phyloP scores from a whole-genome alignment of 2,888 invertebrate species.

The Drosophila rubida region DNA sequence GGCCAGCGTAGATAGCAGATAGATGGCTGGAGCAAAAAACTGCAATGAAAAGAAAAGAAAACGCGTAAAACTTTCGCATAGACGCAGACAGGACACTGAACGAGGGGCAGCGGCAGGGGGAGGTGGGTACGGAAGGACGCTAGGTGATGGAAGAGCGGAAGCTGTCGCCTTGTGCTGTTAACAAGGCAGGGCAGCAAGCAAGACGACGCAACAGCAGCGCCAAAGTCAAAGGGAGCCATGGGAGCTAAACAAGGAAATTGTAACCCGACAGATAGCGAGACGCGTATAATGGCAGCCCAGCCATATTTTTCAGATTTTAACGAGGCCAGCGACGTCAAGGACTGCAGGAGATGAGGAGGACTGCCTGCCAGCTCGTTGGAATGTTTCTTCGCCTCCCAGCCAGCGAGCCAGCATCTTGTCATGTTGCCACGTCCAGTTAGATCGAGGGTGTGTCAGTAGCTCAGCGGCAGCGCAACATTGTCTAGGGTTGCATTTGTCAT shows the following conservation, averaged over 20 bases:
- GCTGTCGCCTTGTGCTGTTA: slow-evolving; percentile 57
- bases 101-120: neutral
- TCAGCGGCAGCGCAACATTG: slow-evolving; percentile 55
- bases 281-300: slow-evolving; percentile 68
- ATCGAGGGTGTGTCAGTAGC: slow-evolving; percentile 60
- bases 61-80: slow-evolving; percentile 56
- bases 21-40: neutral
- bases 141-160: slow-evolving; percentile 33
- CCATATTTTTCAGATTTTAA: slow-evolving; percentile 74
- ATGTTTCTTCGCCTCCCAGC: too few relatives aligned
- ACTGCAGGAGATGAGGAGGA: slow-evolving; percentile 28
- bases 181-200: slow-evolving; percentile 67
- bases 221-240: slow-evolving; percentile 27
- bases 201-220: slow-evolving; percentile 15
- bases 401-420: neutral
- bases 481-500: slow-evolving; percentile 67
- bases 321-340: slow-evolving; percentile 49
- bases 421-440: slow-evolving; percentile 22
- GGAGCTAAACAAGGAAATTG: slow-evolving; percentile 66
- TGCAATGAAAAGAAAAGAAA: slow-evolving; percentile 10
- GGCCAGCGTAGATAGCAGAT: slow-evolving; percentile 12
- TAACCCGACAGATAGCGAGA: slow-evolving; percentile 68
- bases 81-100: slow-evolving; percentile 9
- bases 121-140: too few relatives aligned
- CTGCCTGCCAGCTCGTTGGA: slow-evolving; percentile 32